Base-by-base conservation (phyloP, 2,797 vertebrate species). In the Selene dorsalis region DNA sequence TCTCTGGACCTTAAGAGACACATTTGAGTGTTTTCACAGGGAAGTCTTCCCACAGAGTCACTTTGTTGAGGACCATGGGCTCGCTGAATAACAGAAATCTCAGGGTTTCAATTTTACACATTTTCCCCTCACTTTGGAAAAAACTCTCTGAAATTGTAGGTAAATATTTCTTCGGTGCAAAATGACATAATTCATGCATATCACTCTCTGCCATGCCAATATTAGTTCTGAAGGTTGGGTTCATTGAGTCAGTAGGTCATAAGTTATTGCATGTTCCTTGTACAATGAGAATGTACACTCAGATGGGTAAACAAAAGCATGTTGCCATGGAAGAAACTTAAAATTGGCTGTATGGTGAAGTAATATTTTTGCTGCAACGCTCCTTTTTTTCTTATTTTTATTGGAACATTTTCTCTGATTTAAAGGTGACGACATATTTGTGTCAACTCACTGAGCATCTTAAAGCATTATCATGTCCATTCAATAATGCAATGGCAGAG, bases 91-190 rank as follows among this genome's bases (percentile, higher is more conserved):
- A 82, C 61, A 5, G 32, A 90, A 89, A 88, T 93, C 94, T 95
- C 94, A 94, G 94, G 94, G 92, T 93, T 93, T 73, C 74, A 83
- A 53, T 86, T 73, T 85, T 74, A 74, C 77, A 75, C 64, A 79
- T 69, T 77, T 64, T 75, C 38, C 61, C 64, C 69, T 83, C 53
- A 32, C 43, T 69, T 85, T 72, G 41, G 47, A 83, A 70, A 74
- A 66, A 79, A 69, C 17, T 26, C 30, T 61, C 4, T 1, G 20
- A 82, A 80, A 75, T 87, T 82, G 30, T 71, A 68, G 50, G 55
- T 82, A 62, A 83, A 70, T 55, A 6, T 73, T 83, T 79, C 17
- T 79, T 38, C 73, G 65, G 56, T 80, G 61, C 28, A 12, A 64
- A 79, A 82, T 41, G n/a, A 55, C 84, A 62, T 79, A 32, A 39